Conservation (phyloP, 2,113 vertebrate species). For the Stigmatopora argus region DNA sequence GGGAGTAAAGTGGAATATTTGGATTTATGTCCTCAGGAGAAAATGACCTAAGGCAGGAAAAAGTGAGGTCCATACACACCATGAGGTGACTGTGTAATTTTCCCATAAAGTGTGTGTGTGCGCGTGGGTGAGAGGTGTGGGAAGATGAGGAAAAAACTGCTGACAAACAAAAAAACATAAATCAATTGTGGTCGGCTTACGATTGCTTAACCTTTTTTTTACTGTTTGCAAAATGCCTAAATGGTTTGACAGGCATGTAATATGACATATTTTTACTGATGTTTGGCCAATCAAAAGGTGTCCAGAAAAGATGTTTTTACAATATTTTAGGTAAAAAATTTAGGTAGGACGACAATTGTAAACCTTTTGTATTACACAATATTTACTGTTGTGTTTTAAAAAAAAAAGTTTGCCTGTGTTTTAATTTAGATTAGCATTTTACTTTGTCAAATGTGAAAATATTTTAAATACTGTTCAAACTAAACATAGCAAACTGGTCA, state of each 20-base stretch:
- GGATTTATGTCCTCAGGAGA: slow-evolving; percentile 26
- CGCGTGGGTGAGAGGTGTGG: background rate
- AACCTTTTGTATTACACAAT: background rate
- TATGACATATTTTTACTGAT: background rate
- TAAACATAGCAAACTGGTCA: background rate
- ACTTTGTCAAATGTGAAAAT: background rate
- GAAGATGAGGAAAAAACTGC: background rate
- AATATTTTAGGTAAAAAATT: background rate
- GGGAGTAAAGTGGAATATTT: slow-evolving; percentile 33
- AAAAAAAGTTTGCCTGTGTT: background rate
- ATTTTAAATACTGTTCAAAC: background rate
- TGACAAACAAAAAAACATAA: background rate
- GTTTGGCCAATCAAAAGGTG: background rate
- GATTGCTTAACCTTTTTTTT: slow-evolving; percentile 6
- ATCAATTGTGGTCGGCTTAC: background rate
- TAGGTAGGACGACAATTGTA: background rate
- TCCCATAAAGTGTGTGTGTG: slow-evolving; percentile 12
- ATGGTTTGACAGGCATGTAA: slow-evolving; percentile 6
- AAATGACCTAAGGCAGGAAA: slow-evolving; percentile 38
- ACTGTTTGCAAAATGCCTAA: slow-evolving; percentile 14
- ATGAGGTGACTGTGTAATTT: slow-evolving; percentile 32
- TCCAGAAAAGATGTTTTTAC: background rate
- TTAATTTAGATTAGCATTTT: background rate
- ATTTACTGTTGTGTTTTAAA: background rate
- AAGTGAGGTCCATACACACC: slow-evolving; percentile 28